These are phyloP conservation scores for Epirrhoe tristata DNA, from an alignment of 2,888 invertebrate species.

Conservation along the genomic window DNA sequence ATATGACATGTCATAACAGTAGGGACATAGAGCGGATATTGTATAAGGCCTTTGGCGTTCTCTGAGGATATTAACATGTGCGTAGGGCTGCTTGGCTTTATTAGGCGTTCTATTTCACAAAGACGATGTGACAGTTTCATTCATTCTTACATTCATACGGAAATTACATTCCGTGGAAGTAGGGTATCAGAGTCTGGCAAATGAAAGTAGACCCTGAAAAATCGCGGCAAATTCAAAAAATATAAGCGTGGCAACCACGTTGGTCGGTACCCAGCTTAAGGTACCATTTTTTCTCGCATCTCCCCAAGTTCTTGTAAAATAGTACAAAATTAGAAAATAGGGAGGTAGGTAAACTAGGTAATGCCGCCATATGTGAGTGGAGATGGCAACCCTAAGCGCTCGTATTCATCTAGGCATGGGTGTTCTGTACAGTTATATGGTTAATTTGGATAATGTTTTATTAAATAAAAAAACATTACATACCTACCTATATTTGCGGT, in stretches of 20 bases:
- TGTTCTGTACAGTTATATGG: constrained; percentile 1
- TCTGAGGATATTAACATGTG: constrained; percentile 61
- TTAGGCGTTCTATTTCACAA: not conserved
- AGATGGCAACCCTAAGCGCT: constrained; percentile 10
- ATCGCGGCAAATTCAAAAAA: too few species aligned
- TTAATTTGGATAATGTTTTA: not conserved
- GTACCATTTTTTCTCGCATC: not conserved
- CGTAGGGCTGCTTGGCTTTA: constrained; percentile 35
- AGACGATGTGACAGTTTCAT: not conserved
- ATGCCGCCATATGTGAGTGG: not conserved
- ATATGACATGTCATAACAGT: constrained; percentile 43
- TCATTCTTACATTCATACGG: too few species aligned
- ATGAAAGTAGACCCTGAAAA: too few species aligned
- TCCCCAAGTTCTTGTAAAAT: not conserved
- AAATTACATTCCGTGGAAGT: too few species aligned
- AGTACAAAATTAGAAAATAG: too few species aligned
- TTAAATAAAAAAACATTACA: not conserved
- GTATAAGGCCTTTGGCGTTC: constrained; percentile 61
- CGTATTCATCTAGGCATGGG: constrained; percentile 13
- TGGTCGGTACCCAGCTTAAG: too few species aligned
- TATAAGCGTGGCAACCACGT: too few species aligned
- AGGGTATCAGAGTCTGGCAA: too few species aligned
- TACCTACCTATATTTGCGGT: not conserved
- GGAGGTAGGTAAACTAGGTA: too few species aligned
- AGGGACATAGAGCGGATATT: constrained; percentile 62